Percentiles rank a stretch among this genome's conserved stretches.
Conservation (phyloP, 2,888 invertebrate species). For the Acanthococcus lagerstroemiae region DNA sequence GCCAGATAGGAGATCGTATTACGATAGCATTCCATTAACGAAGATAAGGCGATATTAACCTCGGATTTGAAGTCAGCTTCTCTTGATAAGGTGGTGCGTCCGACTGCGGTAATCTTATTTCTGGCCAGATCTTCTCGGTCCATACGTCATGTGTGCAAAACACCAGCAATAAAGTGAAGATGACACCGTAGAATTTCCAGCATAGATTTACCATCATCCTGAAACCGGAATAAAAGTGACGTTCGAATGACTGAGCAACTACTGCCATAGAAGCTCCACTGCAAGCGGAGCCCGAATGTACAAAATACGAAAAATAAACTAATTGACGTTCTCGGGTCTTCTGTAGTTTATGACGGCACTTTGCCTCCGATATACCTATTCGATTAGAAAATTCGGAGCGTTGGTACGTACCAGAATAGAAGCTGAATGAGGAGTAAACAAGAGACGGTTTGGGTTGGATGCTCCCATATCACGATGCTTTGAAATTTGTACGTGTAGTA, state of each 20-base stretch:
- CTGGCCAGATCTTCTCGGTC: slow-evolving; percentile 25
- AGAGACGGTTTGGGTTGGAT: slow-evolving; percentile 15
- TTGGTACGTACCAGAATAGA: slow-evolving; percentile 12
- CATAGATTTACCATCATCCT: slow-evolving; percentile 27
- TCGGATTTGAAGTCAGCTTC: slow-evolving; percentile 7
- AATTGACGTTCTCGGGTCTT: no score
- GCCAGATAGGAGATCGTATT: background rate
- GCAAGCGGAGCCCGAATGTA: background rate
- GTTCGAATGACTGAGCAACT: no score
- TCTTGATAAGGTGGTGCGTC: slow-evolving; percentile 13
- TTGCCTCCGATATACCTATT: no score
- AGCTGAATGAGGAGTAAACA: slow-evolving; percentile 20
- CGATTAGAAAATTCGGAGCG: no score
- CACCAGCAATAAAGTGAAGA: slow-evolving; percentile 19
- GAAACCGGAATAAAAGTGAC: background rate
- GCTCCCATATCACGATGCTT: slow-evolving; percentile 23
- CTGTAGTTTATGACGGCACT: no score
- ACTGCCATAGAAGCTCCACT: no score
- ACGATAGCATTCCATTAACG: background rate
- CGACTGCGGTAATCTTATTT: slow-evolving; percentile 14
- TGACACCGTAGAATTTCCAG: slow-evolving; percentile 27
- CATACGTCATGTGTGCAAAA: slow-evolving; percentile 25
- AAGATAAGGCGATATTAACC: background rate
- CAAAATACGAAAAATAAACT: no score
- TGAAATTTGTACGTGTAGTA: slow-evolving; percentile 23